Conservation (phyloP, 2,888 invertebrate genomes). For the Corbicula japonica region DNA sequence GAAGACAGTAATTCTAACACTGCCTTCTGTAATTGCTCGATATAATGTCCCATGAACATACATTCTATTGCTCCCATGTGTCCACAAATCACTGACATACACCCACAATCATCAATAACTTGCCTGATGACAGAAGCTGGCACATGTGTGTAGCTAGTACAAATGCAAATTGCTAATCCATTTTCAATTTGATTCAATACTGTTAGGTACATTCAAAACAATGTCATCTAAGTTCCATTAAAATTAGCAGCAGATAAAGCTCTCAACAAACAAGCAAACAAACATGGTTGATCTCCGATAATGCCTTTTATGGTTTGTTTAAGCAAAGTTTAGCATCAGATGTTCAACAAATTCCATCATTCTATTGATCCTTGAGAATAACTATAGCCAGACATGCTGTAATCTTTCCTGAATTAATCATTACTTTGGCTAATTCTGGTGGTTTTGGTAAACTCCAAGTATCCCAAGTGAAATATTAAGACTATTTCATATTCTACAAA, state of each 20-base stretch:
- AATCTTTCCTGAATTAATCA: constrained; percentile 18
- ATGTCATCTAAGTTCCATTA: neutral
- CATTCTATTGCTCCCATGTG: neutral
- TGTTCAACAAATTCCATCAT: neutral
- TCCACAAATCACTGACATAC: neutral
- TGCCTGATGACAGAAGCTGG: no score
- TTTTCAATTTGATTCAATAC: no score
- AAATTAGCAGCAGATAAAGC: neutral
- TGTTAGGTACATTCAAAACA: neutral
- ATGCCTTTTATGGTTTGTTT: constrained; percentile 5
- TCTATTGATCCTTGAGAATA: neutral
- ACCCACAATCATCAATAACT: no score
- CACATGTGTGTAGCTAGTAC: constrained; percentile 2
- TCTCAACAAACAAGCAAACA: neutral
- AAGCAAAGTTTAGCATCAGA: constrained; percentile 6
- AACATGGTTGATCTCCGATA: neutral
- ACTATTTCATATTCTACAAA: neutral
- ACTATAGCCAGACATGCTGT: neutral
- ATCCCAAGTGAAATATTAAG: neutral
- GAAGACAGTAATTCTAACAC: neutral
- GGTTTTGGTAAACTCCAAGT: neutral
- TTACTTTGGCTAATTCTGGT: neutral
- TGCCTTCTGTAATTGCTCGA: neutral
- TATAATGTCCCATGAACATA: neutral
- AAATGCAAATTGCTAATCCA: neutral